phyloP scores from a whole-genome alignment of 2,797 vertebrate genomes.

The Emydoidea blandingii region DNA sequence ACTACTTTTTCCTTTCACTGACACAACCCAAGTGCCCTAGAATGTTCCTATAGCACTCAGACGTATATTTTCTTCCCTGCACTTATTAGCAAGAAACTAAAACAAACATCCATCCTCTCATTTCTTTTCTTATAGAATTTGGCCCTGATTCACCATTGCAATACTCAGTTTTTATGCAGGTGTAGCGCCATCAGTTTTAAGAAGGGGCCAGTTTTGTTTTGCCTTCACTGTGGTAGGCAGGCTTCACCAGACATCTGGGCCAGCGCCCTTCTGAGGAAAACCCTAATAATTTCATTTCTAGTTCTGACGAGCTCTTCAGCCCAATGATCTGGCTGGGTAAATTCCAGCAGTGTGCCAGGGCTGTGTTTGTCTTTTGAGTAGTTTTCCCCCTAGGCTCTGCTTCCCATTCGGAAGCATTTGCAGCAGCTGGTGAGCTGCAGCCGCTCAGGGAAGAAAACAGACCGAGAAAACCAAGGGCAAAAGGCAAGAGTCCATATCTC shows the following conservation, averaged over 20 bases:
- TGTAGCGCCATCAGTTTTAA: neutral
- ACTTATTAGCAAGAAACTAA: neutral
- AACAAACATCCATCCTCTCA: neutral
- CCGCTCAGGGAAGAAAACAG: rapidly evolving
- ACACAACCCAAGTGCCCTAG: neutral
- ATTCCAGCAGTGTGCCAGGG: rapidly evolving
- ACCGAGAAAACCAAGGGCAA: neutral
- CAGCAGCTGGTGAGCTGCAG: rapidly evolving
- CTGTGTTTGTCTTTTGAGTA: neutral
- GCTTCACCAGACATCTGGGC: neutral
- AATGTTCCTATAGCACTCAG: neutral
- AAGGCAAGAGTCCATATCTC: neutral
- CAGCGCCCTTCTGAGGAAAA: neutral
- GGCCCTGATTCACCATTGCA: neutral
- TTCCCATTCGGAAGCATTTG: neutral
- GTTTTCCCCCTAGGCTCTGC: rapidly evolving
- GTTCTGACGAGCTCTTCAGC: neutral
- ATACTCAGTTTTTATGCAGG: neutral
- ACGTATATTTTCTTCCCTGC: neutral
- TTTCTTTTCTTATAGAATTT: neutral
- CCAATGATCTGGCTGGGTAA: neutral
- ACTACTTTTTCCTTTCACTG: conserved; percentile 29
- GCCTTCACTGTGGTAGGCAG: neutral
- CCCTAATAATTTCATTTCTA: neutral
- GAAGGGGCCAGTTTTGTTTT: neutral